Percentiles rank a stretch among this genome's conserved stretches.
Conservation (phyloP, 2,888 invertebrate species). For the Fragum fragum region DNA sequence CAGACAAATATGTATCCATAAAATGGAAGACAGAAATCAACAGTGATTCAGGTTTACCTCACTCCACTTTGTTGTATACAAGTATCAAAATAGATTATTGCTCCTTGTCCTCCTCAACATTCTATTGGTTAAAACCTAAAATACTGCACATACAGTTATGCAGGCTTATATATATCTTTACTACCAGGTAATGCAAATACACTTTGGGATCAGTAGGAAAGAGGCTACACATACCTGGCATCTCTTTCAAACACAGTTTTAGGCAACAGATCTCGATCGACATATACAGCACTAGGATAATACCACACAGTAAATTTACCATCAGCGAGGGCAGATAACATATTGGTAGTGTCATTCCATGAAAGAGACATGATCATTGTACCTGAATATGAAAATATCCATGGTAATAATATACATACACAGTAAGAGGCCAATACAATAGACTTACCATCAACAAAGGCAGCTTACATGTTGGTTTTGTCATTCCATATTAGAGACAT, state of each 20-base stretch:
- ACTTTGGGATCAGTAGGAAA: too few relatives aligned
- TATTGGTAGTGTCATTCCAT: slow-evolving; percentile 93
- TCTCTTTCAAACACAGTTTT: slow-evolving; percentile 88
- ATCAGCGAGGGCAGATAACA: slow-evolving; percentile 93
- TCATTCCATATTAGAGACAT: slow-evolving; percentile 91
- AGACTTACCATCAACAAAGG: slow-evolving; percentile 92
- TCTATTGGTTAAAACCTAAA: too few relatives aligned
- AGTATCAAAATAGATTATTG: too few relatives aligned
- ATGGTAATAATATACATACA: slow-evolving; percentile 86
- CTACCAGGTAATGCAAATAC: too few relatives aligned
- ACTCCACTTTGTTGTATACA: too few relatives aligned
- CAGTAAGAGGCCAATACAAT: slow-evolving; percentile 95
- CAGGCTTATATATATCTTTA: too few relatives aligned
- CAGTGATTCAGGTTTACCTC: too few relatives aligned
- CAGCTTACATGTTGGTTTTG: slow-evolving; percentile 92
- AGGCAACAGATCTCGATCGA: slow-evolving; percentile 91
- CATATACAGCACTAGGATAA: slow-evolving; percentile 92
- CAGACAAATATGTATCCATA: too few relatives aligned
- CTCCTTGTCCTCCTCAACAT: too few relatives aligned
- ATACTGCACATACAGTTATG: too few relatives aligned
- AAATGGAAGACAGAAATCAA: too few relatives aligned
- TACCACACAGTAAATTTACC: slow-evolving; percentile 94
- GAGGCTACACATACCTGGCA: slow-evolving; percentile 82
- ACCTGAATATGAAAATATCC: slow-evolving; percentile 86
- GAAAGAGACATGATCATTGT: slow-evolving; percentile 90